Percentiles rank a stretch among this genome's conserved stretches.
Evolutionary conservation across 2,797 vertebrate genomes (phyloP).

Genomic region (Epinephelus coioides): DNA sequence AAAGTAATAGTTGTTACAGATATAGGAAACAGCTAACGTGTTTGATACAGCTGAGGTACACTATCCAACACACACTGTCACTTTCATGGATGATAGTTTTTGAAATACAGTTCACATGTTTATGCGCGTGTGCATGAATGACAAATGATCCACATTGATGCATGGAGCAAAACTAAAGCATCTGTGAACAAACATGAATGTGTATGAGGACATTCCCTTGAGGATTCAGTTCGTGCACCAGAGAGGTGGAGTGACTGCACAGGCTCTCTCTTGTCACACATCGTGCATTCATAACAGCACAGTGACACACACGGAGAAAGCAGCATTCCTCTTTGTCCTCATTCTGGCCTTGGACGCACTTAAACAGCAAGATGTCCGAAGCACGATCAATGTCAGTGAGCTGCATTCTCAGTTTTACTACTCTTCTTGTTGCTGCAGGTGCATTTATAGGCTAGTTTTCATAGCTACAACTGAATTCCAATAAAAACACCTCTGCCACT

Average conservation of each 20-base stretch:
- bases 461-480: not conserved
- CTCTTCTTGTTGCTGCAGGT: not conserved
- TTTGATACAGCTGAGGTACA: conserved; percentile 4
- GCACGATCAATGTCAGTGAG: not conserved
- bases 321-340: conserved; percentile 10
- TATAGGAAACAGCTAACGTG: not conserved
- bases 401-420: not conserved
- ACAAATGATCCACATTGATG: conserved; percentile 24
- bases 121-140: conserved; percentile 4
- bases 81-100: not conserved
- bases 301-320: conserved; percentile 11
- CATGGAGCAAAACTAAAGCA: conserved; percentile 40
- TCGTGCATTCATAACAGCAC: conserved; percentile 32
- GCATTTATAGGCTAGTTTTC: not conserved
- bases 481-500: not conserved
- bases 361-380: not conserved
- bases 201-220: conserved; percentile 60
- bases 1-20: not conserved
- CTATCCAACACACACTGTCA: not conserved
- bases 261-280: conserved; percentile 32
- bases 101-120: conserved; percentile 14
- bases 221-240: conserved; percentile 17
- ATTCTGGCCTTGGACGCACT: not conserved
- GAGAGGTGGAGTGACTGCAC: conserved; percentile 43
- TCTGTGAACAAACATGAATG: conserved; percentile 65